Base-by-base conservation (phyloP, 2,113 vertebrate species). In the Myodes glareolus region DNA sequence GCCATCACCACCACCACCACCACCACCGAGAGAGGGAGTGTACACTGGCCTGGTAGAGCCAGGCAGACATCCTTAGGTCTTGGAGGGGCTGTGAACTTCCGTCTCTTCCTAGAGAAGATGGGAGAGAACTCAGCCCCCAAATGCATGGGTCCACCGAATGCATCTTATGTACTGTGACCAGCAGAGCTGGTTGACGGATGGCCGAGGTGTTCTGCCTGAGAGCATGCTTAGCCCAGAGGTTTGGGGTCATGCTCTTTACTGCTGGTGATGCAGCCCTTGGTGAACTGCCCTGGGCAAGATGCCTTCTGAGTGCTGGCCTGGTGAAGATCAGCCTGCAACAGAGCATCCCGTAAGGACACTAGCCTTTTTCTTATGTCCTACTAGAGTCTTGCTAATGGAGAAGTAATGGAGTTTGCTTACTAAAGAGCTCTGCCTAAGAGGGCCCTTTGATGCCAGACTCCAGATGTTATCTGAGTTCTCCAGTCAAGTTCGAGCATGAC, bases 61-160 rank as follows among this genome's bases (percentile, higher is more conserved):
- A 67, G 61, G 25, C 42, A 73, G 65, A 61, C 2, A 0, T 8
- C 47, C 31, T 2, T 45, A 70, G 77, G 76, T 93, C 61, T 88
- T 19, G 14, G 80, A 90, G 95, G 61, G 94, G 80, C 91, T 76
- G 55, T 67, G 70, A 87, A 73, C 19, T 47, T 92, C 78, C 88
- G 94, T 87, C 88, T 90, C 89, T 55, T 33, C 58, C 42, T 14
- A 80, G 77, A 75, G 29, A 31, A 96, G 42, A 63, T 75, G 7
- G 67, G 47, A 42, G n/a, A 86, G 39, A 90, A 72, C 50, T 6
- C 2, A 14, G 75, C 39, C 17, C 31, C 42, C n/a, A n/a, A n/a
- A n/a, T n/a, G n/a, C n/a, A n/a, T n/a, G 23, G 47, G 33, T 63
- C 77, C 92, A 21, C 70, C 31, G 16, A 7, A 14, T 16, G 9